These are phyloP conservation scores for Eristalinus sepulchralis DNA, from an alignment of 2,888 invertebrate genomes.

Conservation along the genomic window DNA sequence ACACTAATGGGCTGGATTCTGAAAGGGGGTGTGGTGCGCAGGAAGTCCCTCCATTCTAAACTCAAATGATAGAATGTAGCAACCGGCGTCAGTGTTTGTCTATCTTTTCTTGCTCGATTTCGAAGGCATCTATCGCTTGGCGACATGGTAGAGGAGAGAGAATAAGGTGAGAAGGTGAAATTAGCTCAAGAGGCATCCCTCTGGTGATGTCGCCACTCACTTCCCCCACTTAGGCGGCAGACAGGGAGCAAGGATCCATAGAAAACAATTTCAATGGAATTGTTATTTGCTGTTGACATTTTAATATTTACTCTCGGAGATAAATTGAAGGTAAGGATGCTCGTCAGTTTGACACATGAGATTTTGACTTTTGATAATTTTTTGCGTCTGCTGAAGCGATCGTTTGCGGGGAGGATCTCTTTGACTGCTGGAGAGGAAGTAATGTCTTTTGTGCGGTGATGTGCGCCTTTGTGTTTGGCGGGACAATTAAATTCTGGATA, in stretches of 20 bases:
- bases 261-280: slow-evolving; percentile 47
- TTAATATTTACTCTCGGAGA: slow-evolving; percentile 57
- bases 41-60: not conserved
- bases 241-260: not conserved
- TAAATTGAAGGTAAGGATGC: slow-evolving; percentile 60
- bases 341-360: slow-evolving; percentile 61
- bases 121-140: not conserved
- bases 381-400: not conserved
- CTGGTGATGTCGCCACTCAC: not conserved
- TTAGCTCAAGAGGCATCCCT: slow-evolving; percentile 2
- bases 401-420: slow-evolving; percentile 4
- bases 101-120: slow-evolving; percentile 21
- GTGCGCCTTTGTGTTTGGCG: slow-evolving; percentile 1
- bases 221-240: not conserved
- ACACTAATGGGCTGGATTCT: slow-evolving; percentile 55
- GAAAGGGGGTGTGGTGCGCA: not conserved
- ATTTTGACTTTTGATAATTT: slow-evolving; percentile 40
- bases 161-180: slow-evolving; percentile 25
- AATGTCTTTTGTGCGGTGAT: slow-evolving; percentile 6
- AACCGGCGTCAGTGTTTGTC: not conserved
- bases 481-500: slow-evolving; percentile 28
- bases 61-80: slow-evolving; percentile 42
- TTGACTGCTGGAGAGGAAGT: slow-evolving; percentile 41
- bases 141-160: not conserved
- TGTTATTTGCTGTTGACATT: slow-evolving; percentile 64